Conservation (phyloP, 2,797 vertebrate species). For the Botia kubotai region DNA sequence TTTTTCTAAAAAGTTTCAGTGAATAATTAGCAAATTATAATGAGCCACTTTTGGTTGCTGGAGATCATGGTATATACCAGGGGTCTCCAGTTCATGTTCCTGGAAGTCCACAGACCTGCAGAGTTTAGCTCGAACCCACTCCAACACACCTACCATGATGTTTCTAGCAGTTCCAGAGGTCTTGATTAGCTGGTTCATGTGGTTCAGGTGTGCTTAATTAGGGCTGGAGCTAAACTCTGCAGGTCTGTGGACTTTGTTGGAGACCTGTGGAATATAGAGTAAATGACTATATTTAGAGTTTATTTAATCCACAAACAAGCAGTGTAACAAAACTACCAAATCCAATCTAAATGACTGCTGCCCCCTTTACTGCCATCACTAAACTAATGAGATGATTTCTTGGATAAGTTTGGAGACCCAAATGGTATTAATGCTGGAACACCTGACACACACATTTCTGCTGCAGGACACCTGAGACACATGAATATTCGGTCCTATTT, state of each 20-base stretch:
- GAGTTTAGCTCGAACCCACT: too few relatives aligned
- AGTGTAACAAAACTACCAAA: neutral
- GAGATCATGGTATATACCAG: neutral
- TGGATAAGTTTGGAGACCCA: neutral
- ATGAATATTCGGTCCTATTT: neutral
- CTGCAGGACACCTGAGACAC: neutral
- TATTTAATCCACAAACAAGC: neutral
- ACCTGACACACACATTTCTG: neutral
- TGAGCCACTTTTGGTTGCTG: neutral
- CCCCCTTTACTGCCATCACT: neutral
- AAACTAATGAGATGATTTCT: neutral
- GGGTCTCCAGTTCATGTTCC: too few relatives aligned
- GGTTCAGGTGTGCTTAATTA: too few relatives aligned
- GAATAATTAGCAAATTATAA: neutral
- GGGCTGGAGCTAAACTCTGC: too few relatives aligned
- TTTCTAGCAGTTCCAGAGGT: too few relatives aligned
- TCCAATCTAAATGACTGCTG: neutral
- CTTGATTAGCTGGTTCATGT: too few relatives aligned
- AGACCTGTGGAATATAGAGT: too few relatives aligned
- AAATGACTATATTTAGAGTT: slow-evolving; percentile 17
- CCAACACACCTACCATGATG: too few relatives aligned
- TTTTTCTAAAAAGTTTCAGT: too few relatives aligned
- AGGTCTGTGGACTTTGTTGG: too few relatives aligned
- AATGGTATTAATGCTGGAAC: neutral
- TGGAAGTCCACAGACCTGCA: too few relatives aligned